Conservation (phyloP, 2,797 vertebrate species). For the Limnodromus scolopaceus region DNA sequence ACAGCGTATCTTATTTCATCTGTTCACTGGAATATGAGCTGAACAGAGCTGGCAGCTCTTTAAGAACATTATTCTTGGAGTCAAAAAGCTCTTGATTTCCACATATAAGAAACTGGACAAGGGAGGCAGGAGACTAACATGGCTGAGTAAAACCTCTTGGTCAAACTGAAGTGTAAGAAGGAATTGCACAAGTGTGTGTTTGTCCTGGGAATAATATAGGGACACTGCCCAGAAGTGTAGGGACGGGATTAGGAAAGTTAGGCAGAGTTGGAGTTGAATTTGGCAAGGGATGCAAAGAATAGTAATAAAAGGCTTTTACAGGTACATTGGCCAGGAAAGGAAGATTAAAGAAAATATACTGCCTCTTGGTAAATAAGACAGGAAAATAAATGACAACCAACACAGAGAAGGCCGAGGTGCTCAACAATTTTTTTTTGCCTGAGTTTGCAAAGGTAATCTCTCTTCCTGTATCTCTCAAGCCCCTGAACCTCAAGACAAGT, state of each 20-base stretch:
- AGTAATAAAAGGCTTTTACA: not conserved
- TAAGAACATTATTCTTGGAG: not conserved
- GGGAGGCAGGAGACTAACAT: not conserved
- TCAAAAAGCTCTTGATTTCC: not conserved
- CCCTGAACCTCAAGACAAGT: not conserved
- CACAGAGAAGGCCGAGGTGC: not conserved
- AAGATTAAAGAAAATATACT: not conserved
- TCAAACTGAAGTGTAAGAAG: not conserved
- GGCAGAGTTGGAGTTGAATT: not conserved
- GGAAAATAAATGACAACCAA: not conserved
- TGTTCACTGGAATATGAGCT: not conserved
- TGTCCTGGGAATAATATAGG: not conserved
- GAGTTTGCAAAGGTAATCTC: not conserved
- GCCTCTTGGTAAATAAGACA: not conserved
- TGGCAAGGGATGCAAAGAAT: not conserved
- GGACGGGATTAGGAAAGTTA: not conserved
- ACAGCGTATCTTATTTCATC: not conserved
- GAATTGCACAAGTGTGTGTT: not conserved
- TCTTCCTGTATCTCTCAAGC: not conserved
- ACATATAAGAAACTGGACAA: not conserved
- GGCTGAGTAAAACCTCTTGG: not conserved
- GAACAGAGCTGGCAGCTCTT: not conserved
- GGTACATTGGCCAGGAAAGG: not conserved
- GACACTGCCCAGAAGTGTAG: accelerated
- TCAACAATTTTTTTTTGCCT: not conserved